Evolutionary conservation across 53 echinoderm and acorn worm genomes (phyloP).

Genomic region (Holothuria leucospilota): DNA sequence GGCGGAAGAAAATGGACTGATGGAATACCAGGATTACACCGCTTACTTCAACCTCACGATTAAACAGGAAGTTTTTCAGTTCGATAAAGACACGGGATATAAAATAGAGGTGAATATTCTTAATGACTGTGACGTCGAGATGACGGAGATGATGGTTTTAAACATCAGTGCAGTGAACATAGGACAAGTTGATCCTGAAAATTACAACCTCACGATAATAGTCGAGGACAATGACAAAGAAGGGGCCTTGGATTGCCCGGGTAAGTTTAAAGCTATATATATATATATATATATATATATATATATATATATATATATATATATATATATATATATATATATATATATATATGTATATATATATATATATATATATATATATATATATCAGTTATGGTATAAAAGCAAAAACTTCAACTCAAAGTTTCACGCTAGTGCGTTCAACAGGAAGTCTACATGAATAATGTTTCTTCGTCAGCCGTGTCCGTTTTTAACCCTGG

Average conservation of each 20-base stretch:
- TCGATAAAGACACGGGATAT: neutral
- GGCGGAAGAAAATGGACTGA: constrained; percentile 3
- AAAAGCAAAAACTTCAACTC: no score
- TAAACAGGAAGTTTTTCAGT: neutral
- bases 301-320: no score
- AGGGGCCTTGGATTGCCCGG: neutral
- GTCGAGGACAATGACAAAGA: constrained; percentile 12
- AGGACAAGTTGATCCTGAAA: neutral
- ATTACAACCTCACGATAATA: neutral
- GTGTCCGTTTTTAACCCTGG: no score
- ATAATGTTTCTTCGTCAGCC: no score
- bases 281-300: no score
- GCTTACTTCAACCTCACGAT: constrained; percentile 21
- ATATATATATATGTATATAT: no score
- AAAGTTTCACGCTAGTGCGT: no score
- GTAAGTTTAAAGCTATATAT: no score
- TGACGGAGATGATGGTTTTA: neutral
- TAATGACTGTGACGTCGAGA: constrained; percentile 42
- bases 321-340: no score
- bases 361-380: no score
- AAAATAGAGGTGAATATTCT: neutral
- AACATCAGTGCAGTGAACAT: neutral
- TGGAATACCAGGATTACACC: constrained; percentile 35
- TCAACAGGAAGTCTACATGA: no score
- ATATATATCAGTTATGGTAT: no score